A percentile compares a stretch with the other conserved stretches of the same genome.
Conservation (phyloP, 2,113 vertebrate species). For the Archilochus colubris region DNA sequence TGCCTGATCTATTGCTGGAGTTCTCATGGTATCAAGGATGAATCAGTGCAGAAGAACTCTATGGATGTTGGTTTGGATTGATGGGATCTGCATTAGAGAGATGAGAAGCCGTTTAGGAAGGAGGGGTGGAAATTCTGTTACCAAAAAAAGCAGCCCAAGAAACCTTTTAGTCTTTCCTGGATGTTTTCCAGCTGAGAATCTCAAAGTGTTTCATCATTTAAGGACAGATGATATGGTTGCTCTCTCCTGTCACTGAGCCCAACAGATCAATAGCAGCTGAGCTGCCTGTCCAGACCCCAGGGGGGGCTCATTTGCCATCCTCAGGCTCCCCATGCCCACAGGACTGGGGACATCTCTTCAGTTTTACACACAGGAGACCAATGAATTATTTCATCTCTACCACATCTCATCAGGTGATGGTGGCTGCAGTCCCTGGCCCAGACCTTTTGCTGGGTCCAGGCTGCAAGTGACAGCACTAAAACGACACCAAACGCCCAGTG, state of each 20-base stretch:
- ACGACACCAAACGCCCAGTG: rapidly evolving
- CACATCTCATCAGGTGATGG: rapidly evolving
- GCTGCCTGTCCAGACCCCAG: not conserved
- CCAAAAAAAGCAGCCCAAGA: not conserved
- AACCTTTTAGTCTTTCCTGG: constrained; percentile 43
- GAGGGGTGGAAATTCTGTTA: constrained; percentile 3
- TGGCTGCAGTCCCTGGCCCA: not conserved
- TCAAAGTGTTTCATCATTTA: not conserved
- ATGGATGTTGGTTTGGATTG: not conserved
- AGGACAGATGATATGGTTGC: not conserved
- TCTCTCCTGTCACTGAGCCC: not conserved
- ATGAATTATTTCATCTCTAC: not conserved
- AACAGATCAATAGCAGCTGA: not conserved
- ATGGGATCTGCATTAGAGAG: constrained; percentile 45
- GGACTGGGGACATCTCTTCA: not conserved
- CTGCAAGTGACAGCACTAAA: not conserved
- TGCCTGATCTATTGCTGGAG: not conserved
- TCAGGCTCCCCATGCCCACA: not conserved
- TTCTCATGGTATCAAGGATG: not conserved
- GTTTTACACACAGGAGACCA: not conserved
- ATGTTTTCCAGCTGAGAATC: constrained; percentile 15
- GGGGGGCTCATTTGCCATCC: not conserved
- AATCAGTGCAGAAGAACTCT: not conserved
- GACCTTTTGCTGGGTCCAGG: not conserved
- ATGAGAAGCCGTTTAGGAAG: not conserved